Evolutionary conservation across 2,797 vertebrate species (phyloP).

Genomic region (Hirundo rustica): DNA sequence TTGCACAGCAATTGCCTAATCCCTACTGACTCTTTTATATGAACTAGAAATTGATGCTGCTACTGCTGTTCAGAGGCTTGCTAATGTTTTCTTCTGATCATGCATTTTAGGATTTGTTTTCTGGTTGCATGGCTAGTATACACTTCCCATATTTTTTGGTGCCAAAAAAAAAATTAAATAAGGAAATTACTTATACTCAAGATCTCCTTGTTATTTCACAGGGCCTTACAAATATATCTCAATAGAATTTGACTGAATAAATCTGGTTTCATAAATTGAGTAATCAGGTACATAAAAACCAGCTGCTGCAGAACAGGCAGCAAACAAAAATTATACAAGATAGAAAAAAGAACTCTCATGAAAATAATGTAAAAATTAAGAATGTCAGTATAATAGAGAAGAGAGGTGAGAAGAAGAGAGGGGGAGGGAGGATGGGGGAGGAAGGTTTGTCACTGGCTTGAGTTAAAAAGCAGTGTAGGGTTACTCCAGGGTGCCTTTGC

Average conservation of each 20-base stretch:
- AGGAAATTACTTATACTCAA: not conserved
- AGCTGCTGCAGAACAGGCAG: not conserved
- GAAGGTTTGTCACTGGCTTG: not conserved
- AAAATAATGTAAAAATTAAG: not conserved
- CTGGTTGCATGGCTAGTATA: not conserved
- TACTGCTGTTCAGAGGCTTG: not conserved
- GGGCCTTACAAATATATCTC: not conserved
- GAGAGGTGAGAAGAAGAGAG: not conserved
- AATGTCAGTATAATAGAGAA: not conserved
- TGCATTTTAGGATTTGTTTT: not conserved
- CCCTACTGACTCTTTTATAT: not conserved
- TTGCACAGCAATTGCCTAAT: constrained; percentile 36
- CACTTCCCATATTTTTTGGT: not conserved
- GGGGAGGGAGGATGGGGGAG: not conserved
- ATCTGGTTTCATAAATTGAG: not conserved
- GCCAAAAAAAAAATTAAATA: not conserved
- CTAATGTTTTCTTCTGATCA: not conserved
- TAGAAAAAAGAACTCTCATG: not conserved
- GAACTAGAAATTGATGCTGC: not conserved
- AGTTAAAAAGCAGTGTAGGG: not conserved
- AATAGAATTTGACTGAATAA: not conserved
- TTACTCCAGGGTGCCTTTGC: constrained; percentile 57
- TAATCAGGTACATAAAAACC: not conserved
- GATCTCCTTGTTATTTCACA: not conserved
- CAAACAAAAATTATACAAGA: not conserved